Conservation (phyloP, 2,113 vertebrate genomes). For the Salvelinus namaycush region DNA sequence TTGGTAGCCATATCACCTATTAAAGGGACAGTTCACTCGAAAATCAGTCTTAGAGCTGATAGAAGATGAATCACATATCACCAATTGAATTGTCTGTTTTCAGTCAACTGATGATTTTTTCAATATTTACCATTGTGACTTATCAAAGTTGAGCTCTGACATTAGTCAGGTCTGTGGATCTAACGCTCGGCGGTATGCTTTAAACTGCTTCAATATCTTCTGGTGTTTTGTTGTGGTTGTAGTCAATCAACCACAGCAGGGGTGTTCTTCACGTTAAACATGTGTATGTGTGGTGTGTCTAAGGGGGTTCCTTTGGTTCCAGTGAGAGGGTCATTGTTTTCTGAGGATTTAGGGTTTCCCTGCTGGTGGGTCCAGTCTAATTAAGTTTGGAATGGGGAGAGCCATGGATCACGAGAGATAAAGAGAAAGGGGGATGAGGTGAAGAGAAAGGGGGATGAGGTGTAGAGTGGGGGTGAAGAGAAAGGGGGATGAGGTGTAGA, state of each 20-base stretch:
- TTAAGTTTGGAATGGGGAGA: slow-evolving; percentile 17
- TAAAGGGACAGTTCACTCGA: background rate
- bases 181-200: background rate
- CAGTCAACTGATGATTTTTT: background rate
- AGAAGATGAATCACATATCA: background rate
- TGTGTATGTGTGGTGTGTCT: slow-evolving; percentile 1
- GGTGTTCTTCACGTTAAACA: background rate
- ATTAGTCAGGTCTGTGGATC: background rate
- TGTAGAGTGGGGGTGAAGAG: background rate
- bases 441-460: background rate
- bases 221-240: background rate
- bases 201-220: background rate
- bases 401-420: background rate
- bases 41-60: background rate
- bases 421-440: background rate
- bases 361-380: slow-evolving; percentile 8
- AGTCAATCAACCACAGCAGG: background rate
- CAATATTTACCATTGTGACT: background rate
- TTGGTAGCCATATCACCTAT: background rate
- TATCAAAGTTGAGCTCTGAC: background rate
- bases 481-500: too few relatives aligned
- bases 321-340: slow-evolving; percentile 27
- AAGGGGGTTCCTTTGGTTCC: slow-evolving; percentile 17
- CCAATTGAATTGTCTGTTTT: background rate
- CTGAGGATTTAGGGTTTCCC: slow-evolving; percentile 20